Conservation (phyloP, 2,113 vertebrate genomes). For the Pseudopodoces humilis region DNA sequence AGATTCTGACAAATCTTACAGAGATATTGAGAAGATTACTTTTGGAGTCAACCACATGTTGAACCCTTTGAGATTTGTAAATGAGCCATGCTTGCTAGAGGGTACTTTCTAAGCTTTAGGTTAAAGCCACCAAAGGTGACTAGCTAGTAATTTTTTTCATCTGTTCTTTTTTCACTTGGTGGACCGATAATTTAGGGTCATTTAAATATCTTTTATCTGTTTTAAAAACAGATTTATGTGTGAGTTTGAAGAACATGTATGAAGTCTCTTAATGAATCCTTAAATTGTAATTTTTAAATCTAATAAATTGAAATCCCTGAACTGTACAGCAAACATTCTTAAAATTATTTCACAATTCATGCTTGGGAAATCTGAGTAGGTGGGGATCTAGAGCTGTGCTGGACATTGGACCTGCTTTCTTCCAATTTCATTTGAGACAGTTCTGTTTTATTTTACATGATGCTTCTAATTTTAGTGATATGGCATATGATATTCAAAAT, state of each 20-base stretch:
- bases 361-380: neutral
- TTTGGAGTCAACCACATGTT: neutral
- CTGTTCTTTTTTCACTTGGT: neutral
- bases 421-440: neutral
- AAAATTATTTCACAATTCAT: neutral
- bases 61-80: neutral
- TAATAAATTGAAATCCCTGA: neutral
- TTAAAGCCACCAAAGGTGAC: neutral
- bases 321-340: neutral
- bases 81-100: neutral
- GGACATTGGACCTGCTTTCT: neutral
- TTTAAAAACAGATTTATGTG: neutral
- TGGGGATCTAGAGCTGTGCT: neutral
- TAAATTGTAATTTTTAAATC: neutral
- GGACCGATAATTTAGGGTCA: neutral
- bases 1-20: neutral
- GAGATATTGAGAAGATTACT: neutral
- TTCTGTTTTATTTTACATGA: neutral
- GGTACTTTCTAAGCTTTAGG: neutral
- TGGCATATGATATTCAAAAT: neutral
- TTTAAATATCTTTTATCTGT: neutral
- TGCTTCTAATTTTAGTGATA: constrained; percentile 13
- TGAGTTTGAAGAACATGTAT: neutral
- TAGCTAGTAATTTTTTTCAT: neutral
- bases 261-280: neutral